Evolutionary conservation across 2,113 vertebrate genomes (phyloP).

Genomic region (Nettapus auritus): DNA sequence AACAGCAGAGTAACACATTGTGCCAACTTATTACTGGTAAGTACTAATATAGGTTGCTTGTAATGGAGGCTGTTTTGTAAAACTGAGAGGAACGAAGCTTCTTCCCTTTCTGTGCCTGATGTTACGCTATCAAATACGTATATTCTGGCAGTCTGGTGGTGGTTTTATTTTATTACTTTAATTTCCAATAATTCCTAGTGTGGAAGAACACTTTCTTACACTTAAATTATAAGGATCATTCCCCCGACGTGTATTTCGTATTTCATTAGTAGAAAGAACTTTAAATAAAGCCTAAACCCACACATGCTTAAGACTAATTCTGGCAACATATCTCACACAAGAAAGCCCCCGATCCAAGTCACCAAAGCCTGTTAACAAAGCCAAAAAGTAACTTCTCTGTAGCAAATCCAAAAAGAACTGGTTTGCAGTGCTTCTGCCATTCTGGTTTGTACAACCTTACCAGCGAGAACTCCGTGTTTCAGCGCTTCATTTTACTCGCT

Average conservation of each 20-base stretch:
- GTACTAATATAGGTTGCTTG: background rate
- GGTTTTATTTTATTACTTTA: background rate
- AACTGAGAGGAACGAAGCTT: background rate
- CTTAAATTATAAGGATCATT: background rate
- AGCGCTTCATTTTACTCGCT: background rate
- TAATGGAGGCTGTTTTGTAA: background rate
- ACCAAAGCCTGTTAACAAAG: background rate
- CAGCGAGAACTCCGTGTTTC: background rate
- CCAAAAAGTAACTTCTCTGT: background rate
- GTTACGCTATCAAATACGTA: background rate
- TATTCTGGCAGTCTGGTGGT: background rate
- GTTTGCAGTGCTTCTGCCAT: background rate
- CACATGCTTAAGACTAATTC: background rate
- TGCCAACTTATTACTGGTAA: background rate
- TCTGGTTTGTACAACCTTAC: background rate
- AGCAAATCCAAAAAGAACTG: background rate
- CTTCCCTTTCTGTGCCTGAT: background rate
- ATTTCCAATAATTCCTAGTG: background rate
- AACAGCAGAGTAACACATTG: accelerated
- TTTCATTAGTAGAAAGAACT: background rate
- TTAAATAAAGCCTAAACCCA: background rate
- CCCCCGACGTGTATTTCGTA: background rate
- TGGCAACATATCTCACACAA: background rate
- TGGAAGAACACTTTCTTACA: background rate
- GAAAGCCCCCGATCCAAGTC: background rate